phyloP scores from a whole-genome alignment of 2,888 invertebrate genomes.

The Ichneumoninae sp. region DNA sequence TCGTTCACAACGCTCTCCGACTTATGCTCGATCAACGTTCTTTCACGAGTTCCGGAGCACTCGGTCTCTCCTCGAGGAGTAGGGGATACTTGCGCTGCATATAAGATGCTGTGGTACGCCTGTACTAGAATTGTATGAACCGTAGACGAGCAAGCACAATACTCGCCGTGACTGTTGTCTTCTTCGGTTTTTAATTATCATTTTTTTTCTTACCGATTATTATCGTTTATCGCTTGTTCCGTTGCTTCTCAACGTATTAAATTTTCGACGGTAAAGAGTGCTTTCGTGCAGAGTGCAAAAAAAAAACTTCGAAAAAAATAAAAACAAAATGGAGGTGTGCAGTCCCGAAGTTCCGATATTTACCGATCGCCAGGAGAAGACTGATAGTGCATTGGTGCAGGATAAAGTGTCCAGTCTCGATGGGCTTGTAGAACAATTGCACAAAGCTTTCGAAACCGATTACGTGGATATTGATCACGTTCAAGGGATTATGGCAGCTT shows the following conservation, averaged over 20 bases:
- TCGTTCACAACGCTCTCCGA: constrained; percentile 24
- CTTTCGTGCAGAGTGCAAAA: constrained; percentile 28
- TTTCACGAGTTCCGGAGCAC: constrained; percentile 60
- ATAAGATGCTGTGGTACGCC: constrained; percentile 75
- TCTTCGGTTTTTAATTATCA: neutral
- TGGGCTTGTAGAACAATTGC: constrained; percentile 89
- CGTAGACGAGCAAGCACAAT: constrained; percentile 70
- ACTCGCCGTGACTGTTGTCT: constrained; percentile 39
- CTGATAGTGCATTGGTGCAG: constrained; percentile 33
- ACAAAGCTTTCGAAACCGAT: constrained; percentile 91
- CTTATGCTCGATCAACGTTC: constrained; percentile 42
- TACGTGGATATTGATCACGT: constrained; percentile 96
- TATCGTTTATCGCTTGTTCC: neutral
- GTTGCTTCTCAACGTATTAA: neutral
- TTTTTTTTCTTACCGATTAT: neutral
- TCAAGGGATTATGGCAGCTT: constrained; percentile 90
- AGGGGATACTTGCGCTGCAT: constrained; percentile 69
- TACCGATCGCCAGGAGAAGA: constrained; percentile 46
- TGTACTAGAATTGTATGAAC: constrained; percentile 75
- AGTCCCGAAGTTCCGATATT: constrained; percentile 56
- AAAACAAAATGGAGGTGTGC: constrained; percentile 73
- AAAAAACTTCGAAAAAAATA: neutral
- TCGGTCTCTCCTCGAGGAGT: constrained; percentile 50
- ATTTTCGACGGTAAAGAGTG: constrained; percentile 17
- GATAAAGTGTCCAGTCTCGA: constrained; percentile 84